Evolutionary conservation across 2,888 invertebrate genomes (phyloP), one percentile per base, ranked within the genome.

Genomic region (Arctia plantaginis): DNA sequence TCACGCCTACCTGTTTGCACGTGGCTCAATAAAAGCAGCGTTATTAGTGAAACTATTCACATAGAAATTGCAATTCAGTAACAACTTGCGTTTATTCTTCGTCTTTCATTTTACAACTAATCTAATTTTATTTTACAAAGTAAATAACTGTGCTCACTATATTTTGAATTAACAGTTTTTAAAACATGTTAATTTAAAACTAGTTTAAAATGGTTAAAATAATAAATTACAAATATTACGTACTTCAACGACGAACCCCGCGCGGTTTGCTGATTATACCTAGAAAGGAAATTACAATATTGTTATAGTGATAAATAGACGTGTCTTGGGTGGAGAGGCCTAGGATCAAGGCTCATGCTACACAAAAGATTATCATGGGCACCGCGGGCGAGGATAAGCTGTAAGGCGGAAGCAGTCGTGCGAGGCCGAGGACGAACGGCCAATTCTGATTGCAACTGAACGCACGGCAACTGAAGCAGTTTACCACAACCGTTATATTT

Each of bases 241-340:
- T 95, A 95, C 95, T 95, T 95, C 86, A 95, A 91, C 93, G 94
- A 94, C 92, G 95, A 94, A 87, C 94, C 91, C 91, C 95, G 94
- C 92, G 93, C 94, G 92, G 93, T 93, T 94, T 94, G 95, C 92
- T 95, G 95, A 92, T 94, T 95, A 95, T 95, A 95, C 95, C 95
- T 95, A 95, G 95, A 95, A 95, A 94, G 93, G 93, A 94, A 95
- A 95, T 91, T 83, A 93, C 88, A 92, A 90, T 88, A 88, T 89
- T 88, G 91, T 91, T 89, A 90, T 90, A 92, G 86, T 90, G 89
- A 90, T 88, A 88, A 88, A 89, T 87, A 90, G 88, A 88, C 85
- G 86, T 88, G 88, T 89, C 88, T 90, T 89, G 87, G 87, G 86
- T 83, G 87, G 87, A 90, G 92, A 94, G 94, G 92, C 91, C 93